Percentiles rank a stretch among this genome's conserved stretches.
phyloP scores from a whole-genome alignment of 2,113 vertebrate genomes.

The western clawed frog (Xenopus tropicalis) region UCB_Xtro_10.0 CM004445.2:98143001-98143500 shows the following conservation, averaged over 20 bases:
- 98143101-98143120: conserved; percentile 49
- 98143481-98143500: conserved; percentile 95
- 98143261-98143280: conserved; percentile 5
- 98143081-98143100: conserved; percentile 43
- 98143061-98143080: conserved; percentile 21
- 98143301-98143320: conserved; percentile 34
- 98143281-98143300: conserved; percentile 28
- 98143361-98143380: conserved; percentile 85
- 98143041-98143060: conserved; percentile 16
- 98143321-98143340: conserved; percentile 66
- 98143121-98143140: conserved; percentile 50
- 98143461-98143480: conserved; percentile 75
- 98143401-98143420: conserved; percentile 82
- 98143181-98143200: conserved; percentile 27
- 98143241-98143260: conserved; percentile 5
- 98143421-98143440: conserved; percentile 78
- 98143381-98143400: conserved; percentile 85
- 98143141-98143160: conserved; percentile 57
- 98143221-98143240: conserved; percentile 19
- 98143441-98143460: conserved; percentile 82
- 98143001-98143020: conserved; percentile 19
- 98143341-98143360: conserved; percentile 89
- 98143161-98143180: conserved; percentile 46
- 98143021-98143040: conserved; percentile 20
- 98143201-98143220: conserved; percentile 8